Percentiles rank a stretch among this genome's conserved stretches.
phyloP scores from a whole-genome alignment of 2,113 vertebrate genomes.

The Pavo muticus region DNA sequence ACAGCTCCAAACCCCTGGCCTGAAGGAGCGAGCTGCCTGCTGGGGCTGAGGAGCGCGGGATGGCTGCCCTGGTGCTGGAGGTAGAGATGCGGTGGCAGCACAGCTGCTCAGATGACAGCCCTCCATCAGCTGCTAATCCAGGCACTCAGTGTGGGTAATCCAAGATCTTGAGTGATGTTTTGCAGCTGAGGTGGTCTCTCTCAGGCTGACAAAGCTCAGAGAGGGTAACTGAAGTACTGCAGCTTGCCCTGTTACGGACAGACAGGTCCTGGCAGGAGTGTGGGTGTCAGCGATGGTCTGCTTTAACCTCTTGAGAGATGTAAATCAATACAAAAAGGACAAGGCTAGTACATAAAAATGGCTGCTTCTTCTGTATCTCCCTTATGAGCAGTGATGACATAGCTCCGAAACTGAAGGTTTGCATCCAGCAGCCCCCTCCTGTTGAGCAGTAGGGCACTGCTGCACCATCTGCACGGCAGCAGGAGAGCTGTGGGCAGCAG shows the following conservation, averaged over 20 bases:
- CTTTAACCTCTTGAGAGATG: neutral
- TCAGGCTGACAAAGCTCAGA: neutral
- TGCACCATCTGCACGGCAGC: neutral
- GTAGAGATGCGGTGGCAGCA: neutral
- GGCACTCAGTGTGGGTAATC: neutral
- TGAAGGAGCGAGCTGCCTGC: neutral
- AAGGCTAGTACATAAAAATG: neutral
- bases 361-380: neutral
- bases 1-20: neutral
- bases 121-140: neutral
- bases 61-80: neutral
- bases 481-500: neutral
- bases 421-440: neutral
- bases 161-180: neutral
- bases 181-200: neutral
- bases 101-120: neutral
- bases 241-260: neutral
- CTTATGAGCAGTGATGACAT: neutral
- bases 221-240: neutral
- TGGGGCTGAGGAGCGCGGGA: neutral
- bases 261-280: neutral
- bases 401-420: neutral
- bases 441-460: rapidly evolving
- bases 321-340: neutral
- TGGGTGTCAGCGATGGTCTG: neutral